These are phyloP conservation scores for Zaprionus lachaisei DNA, from an alignment of 1,140 invertebrate species.

Conservation along the genomic window DNA sequence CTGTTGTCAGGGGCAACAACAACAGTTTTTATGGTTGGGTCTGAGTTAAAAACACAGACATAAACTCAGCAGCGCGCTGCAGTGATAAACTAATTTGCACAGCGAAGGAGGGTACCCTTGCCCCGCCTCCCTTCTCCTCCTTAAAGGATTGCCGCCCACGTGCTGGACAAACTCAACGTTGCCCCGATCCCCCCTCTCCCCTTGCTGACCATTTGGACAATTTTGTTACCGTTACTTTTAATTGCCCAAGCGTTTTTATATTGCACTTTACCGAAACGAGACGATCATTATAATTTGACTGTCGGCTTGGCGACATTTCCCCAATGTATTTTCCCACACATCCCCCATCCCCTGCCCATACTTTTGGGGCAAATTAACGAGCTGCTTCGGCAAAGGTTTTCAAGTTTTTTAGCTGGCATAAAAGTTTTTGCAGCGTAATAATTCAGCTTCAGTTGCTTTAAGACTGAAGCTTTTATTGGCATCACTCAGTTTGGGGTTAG, in stretches of 20 bases:
- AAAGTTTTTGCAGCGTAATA: conserved; percentile 3
- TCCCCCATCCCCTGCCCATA: not conserved
- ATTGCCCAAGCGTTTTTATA: conserved; percentile 37
- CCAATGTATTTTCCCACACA: not conserved
- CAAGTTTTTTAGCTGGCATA: not conserved
- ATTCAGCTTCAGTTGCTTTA: conserved; percentile 1
- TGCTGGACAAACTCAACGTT: not conserved
- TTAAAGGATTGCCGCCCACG: conserved; percentile 20
- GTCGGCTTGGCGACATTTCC: conserved; percentile 21
- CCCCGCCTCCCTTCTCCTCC: not conserved
- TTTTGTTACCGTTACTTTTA: conserved; percentile 32
- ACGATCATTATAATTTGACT: conserved; percentile 39
- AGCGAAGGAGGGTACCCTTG: not conserved
- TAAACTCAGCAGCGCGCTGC: conserved; percentile 28
- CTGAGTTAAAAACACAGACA: conserved; percentile 38
- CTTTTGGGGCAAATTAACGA: not conserved
- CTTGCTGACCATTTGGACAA: conserved; percentile 15
- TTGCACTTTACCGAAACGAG: conserved; percentile 15
- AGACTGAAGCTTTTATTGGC: conserved; percentile 10
- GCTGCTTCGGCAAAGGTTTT: not conserved
- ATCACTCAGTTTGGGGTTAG: not conserved
- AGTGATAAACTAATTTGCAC: conserved; percentile 52
- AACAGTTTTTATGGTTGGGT: conserved; percentile 25
- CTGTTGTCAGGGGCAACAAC: not conserved
- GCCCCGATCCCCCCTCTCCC: not conserved